phyloP scores from a whole-genome alignment of 2,797 vertebrate genomes.

The Anabacerthia variegaticeps region DNA sequence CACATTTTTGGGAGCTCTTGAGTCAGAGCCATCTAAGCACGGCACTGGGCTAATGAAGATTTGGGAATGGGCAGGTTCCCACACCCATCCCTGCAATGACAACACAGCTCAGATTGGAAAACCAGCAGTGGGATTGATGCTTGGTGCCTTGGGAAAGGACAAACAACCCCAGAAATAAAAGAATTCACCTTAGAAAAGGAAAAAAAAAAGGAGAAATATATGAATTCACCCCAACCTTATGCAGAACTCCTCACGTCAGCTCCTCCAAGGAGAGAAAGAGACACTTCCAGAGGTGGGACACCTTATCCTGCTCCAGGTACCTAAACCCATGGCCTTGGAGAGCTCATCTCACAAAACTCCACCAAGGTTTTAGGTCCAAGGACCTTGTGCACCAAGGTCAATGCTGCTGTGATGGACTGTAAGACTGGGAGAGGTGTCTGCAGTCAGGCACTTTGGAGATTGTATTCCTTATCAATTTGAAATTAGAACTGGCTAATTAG shows the following conservation, averaged over 20 bases:
- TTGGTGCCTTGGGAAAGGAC: background rate
- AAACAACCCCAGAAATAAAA: background rate
- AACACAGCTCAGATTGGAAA: background rate
- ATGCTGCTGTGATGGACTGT: no score
- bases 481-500: background rate
- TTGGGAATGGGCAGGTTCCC: background rate
- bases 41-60: fast-evolving
- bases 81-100: fast-evolving
- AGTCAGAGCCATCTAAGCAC: background rate
- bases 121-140: background rate
- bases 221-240: background rate
- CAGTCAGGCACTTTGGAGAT: background rate
- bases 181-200: background rate
- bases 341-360: background rate
- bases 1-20: background rate
- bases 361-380: background rate
- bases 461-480: background rate
- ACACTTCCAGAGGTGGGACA: background rate
- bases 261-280: background rate
- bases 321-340: background rate
- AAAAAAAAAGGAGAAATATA: background rate
- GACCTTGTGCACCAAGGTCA: background rate
- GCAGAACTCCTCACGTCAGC: background rate
- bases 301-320: background rate
- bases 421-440: background rate